Evolutionary conservation across 2,113 vertebrate genomes (phyloP).

Genomic region (Marmota monax): DNA sequence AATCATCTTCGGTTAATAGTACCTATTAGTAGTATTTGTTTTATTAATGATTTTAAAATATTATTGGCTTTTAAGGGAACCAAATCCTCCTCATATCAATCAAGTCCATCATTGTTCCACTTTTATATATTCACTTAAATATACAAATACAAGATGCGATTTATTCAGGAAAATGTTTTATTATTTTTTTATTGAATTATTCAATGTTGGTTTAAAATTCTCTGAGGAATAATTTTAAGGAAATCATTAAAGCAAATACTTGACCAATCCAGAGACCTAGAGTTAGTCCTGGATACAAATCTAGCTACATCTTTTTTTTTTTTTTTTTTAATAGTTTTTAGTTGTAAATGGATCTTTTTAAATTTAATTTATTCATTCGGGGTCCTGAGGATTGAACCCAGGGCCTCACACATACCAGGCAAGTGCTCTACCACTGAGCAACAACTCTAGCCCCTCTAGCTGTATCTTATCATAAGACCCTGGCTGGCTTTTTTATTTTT

Average conservation of each 20-base stretch:
- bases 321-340: too few species aligned
- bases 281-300: not conserved
- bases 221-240: not conserved
- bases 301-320: not conserved
- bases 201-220: not conserved
- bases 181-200: not conserved
- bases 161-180: not conserved
- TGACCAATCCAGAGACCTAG: not conserved
- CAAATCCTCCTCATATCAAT: not conserved
- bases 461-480: not conserved
- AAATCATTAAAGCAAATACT: not conserved
- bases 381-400: too few species aligned
- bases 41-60: constrained; percentile 6
- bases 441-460: too few species aligned
- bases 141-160: not conserved
- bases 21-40: not conserved
- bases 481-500: not conserved
- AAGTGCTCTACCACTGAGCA: too few species aligned
- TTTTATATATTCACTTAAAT: not conserved
- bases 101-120: not conserved
- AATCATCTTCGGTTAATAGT: not conserved
- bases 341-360: too few species aligned
- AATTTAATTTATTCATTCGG: too few species aligned
- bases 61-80: not conserved
- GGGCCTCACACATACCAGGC: too few species aligned